Base-by-base conservation (phyloP, 2,888 invertebrate genomes). In the Chrysodeixis includens region DNA sequence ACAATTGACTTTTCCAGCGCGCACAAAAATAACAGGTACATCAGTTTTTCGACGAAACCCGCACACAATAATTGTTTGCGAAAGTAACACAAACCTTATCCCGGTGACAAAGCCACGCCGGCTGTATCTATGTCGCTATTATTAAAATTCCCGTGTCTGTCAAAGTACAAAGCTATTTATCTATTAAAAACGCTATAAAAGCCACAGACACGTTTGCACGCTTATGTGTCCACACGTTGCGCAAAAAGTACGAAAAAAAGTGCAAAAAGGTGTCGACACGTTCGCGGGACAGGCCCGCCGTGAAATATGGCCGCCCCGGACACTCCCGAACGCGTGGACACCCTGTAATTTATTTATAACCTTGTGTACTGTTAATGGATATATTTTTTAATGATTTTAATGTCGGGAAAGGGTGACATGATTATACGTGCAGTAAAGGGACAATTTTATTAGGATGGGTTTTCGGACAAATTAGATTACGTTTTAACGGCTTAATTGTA, bases 241-340 rank as follows among this genome's bases (percentile, higher is more conserved):
- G 76, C 79, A 83, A 85, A 84, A 82, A 83, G 75, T 72, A 76
- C 69, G 81, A 79, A 82, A 74, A 79, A 77, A 79, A 80, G 69
- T 62, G 67, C 77, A 90, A 87, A 90, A 89, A 86, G 83, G 85
- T 88, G 89, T 83, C 86, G 86, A 90, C 91, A 84, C 86, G 89
- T 86, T 83, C 83, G 71, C 74, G 71, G 78, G 80, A 83, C 79
- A 81, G 78, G 79, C 83, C 84, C 84, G 78, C 84, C 76, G 86
- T 92, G 86, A 93, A 86, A 88, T 92, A 92, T 90, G 83, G 88
- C 85, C 86, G 80, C 84, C 83, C 81, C 62, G 71, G 69, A 78
- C 71, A 73, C 79, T 68, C 65, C 76, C 71, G 66, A 77, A 80
- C 78, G 81, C 83, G 83, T 81, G 82, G 83, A 82, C 84, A 76